Base-by-base conservation (phyloP, 2,797 vertebrate genomes). In the Bradypodion ventrale region DNA sequence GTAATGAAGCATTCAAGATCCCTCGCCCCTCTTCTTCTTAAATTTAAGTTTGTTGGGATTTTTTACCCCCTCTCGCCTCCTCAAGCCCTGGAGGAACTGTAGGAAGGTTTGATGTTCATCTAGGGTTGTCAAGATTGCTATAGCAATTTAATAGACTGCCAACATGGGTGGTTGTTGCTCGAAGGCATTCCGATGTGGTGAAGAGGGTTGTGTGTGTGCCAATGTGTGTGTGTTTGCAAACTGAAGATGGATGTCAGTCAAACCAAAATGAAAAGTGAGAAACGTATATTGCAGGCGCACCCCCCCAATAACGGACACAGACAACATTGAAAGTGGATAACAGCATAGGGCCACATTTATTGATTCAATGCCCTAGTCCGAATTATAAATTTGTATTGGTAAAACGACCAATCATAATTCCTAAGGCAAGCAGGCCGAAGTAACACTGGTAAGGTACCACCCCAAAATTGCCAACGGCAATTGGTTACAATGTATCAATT, bases 81-180 rank as follows among this genome's bases (percentile, higher is more conserved):
- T n/a, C 42, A 59, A 63, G 29, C 85, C 91, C 94, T 89, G 83
- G 1, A 0, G 90, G 93, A 93, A 82, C 76, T 89, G 72, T 87
- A 56, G n/a, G 90, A 87, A 81, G 77, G 89, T 92, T 94, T 92
- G 89, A 91, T 92, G 87, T 89, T 91, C 91, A 76, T 92, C 88
- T 91, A 95, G 89, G 73, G 83, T 80, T 85, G 85, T 90, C 89
- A 94, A 93, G 90, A 78, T 81, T 86, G 87, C 91, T 90, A 15
- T 60, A 90, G 92, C 91, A 93, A 90, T 80, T 88, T 92, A 92
- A 91, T 90, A 80, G 90, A 83, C 77, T 94, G 90, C 94, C 91
- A 90, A 85, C 90, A 81, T 93, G 93, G 92, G 92, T 93, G 92
- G 94, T 83, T 42, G 87, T 87, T 88, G 90, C 92, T 80, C 37